Evolutionary conservation across 2,888 invertebrate genomes (phyloP), one percentile per base, ranked within the genome.

Genomic region (Incurvaria masculella): DNA sequence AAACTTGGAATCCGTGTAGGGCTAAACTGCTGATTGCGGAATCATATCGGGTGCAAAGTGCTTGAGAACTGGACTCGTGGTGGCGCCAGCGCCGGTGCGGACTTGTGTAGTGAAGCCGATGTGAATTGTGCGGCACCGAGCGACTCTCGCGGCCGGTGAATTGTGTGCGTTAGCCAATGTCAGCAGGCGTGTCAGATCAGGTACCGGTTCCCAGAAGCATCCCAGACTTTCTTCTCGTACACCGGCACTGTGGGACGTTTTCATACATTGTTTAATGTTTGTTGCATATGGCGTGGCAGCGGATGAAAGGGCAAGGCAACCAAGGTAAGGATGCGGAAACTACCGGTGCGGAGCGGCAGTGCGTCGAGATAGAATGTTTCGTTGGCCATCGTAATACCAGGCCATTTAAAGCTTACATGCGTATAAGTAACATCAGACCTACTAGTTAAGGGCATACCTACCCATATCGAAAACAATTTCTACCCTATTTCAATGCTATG

Each of bases 111-210:
- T 78, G 73, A 67, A 71, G 68, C 74, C 66, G 60, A 76, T 75
- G 76, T 76, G 74, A 75, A 73, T 70, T 61, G 33, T 33, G 33
- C 14, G 33, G 33, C 33, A 3, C 33, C 3, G 33, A 33, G 33
- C 33, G 33, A 33, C 33, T 33, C 33, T 4, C 23, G 75, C 73
- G 74, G 68, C 74, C 69, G 75, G 70, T 74, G 78, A 65, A 67
- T 63, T 56, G 64, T 74, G 81, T 82, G 82, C 80, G 81, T 79
- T 82, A 80, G 86, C 87, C 87, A 87, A 90, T 90, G 90, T 90
- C 89, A 88, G 87, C 90, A 88, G 88, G 89, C 88, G 88, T 89
- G 87, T 87, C 88, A 85, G 89, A 90, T 83, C 89, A 89, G 89
- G 89, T 89, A 88, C 79, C 33, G 33, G 33, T n/a, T 14, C 5